phyloP scores from a whole-genome alignment of 2,888 invertebrate genomes.

The Adelognathus sp. region DNA sequence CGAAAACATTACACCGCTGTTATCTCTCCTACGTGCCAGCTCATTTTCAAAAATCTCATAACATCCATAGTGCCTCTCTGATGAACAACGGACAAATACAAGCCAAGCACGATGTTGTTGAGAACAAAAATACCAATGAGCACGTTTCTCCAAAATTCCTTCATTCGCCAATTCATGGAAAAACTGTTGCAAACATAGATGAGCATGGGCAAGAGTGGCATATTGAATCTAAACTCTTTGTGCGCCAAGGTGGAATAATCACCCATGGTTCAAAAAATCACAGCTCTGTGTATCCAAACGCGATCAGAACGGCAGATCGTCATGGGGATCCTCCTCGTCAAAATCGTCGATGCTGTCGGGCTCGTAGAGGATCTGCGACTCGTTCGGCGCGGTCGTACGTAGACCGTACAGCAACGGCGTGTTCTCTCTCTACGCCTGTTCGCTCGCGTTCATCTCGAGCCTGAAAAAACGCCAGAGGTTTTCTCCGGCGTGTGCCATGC shows the following conservation, averaged over 20 bases:
- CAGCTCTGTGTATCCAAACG: conserved; percentile 72
- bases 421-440: conserved; percentile 75
- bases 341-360: conserved; percentile 91
- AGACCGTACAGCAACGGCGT: conserved; percentile 74
- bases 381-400: conserved; percentile 56
- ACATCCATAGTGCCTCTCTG: conserved; percentile 90
- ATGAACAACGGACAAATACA: conserved; percentile 90
- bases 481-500: conserved; percentile 42
- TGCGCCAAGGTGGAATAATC: conserved; percentile 90
- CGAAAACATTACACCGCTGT: conserved; percentile 89
- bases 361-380: conserved; percentile 86
- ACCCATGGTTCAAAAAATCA: conserved; percentile 83
- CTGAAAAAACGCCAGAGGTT: conserved; percentile 74
- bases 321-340: conserved; percentile 94
- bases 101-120: conserved; percentile 85
- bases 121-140: conserved; percentile 76
- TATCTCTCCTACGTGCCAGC: no score
- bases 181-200: conserved; percentile 83
- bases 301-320: conserved; percentile 88
- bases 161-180: conserved; percentile 50
- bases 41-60: conserved; percentile 86
- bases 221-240: conserved; percentile 96
- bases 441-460: conserved; percentile 74
- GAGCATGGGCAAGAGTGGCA: conserved; percentile 91
- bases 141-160: conserved; percentile 58